Conservation (phyloP, 2,113 vertebrate genomes). For the Microcebus lehilahytsara region DNA sequence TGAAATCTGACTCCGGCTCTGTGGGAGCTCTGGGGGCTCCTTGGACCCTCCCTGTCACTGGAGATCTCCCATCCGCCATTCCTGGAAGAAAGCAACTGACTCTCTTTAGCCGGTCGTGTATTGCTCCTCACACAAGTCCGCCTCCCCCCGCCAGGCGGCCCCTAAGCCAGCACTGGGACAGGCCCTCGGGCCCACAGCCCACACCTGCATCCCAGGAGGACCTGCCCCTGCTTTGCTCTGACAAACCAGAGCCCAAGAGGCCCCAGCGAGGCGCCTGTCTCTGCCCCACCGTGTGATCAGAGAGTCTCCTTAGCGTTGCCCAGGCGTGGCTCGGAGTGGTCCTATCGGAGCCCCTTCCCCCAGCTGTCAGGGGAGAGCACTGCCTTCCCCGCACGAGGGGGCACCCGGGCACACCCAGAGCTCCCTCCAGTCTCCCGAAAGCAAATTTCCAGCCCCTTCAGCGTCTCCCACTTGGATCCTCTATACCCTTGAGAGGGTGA, state of each 20-base stretch:
- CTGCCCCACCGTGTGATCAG: background rate
- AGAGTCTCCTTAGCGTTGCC: background rate
- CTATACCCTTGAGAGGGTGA: background rate
- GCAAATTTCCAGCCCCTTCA: background rate
- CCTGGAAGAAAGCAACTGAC: background rate
- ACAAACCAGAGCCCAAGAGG: background rate
- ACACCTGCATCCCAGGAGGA: background rate
- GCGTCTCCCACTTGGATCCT: background rate
- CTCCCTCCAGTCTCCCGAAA: background rate
- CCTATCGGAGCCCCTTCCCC: background rate
- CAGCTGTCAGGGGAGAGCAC: background rate
- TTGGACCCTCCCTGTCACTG: background rate
- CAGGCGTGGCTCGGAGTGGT: fast-evolving
- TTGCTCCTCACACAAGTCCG: background rate
- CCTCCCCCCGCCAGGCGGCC: background rate
- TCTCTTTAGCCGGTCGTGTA: background rate
- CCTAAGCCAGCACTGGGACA: background rate
- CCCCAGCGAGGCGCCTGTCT: background rate
- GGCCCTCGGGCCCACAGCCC: background rate
- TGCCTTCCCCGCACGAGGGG: background rate
- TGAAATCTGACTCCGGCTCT: background rate
- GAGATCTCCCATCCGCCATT: background rate
- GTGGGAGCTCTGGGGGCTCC: background rate
- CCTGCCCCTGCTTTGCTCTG: background rate
- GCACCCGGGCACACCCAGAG: background rate